Evolutionary conservation across 2,113 vertebrate genomes (phyloP), one percentile per base, ranked within the genome.

Genomic region (Lampris incognitus): DNA sequence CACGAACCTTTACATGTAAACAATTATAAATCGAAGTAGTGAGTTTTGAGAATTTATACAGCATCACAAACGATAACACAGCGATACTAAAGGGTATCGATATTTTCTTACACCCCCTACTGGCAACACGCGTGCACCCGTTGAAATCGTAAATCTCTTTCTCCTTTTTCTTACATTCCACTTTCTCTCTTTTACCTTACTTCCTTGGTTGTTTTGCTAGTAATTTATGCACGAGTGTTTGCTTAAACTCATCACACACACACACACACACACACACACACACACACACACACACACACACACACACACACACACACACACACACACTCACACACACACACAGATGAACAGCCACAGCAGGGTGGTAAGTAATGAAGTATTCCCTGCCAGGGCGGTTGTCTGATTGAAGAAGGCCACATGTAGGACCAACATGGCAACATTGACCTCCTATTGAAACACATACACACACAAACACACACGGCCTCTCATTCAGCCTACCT

Each of bases 381-480:
- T 52, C 50, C 50, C 50, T 11, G 50, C 8, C 52, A 58, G 67
- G 52, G 69, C 51, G 37, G 66, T 77, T 66, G 54, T 69, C 78
- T 86, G 80, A 89, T 87, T 85, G 80, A 24, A 24, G 24, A 24
- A 24, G 24, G 24, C 24, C 24, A 24, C 85, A 86, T 66, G 63
- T 8, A 41, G 54, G 63, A 11, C 61, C 1, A 36, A 80, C 66
- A 82, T 77, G 74, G 24, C 24, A 24, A 24, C 51, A 42, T 62
- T 9, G 49, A 56, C 76, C 81, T 41, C 83, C 72, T 67, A 5
- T 46, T 7, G 44, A 63, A 38, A 69, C 61, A 61, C 39, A 24
- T 67, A 60, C 7, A 65, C 10, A 49, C 63, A 65, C 63, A 65
- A 41, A 72, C 64, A 64, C 48, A 41, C 69, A 62, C 44, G 1